Base-by-base conservation (phyloP, 1,140 invertebrate species). In the Saxidomus purpurata region DNA sequence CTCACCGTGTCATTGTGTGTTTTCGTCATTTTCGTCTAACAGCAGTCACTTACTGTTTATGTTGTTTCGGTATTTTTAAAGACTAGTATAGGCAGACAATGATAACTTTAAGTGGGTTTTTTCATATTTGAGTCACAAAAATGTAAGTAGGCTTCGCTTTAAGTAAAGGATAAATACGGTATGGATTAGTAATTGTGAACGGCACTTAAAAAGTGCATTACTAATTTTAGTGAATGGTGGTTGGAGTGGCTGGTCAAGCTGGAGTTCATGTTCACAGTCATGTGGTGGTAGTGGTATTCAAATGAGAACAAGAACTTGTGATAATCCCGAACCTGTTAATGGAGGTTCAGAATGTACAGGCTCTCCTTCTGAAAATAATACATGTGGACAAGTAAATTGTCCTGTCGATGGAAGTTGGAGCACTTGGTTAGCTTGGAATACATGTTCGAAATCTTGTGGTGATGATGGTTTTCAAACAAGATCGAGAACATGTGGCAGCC, bases 391-490 rank as follows among this genome's bases (percentile, higher is more conserved):
- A 4, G 6, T 13, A 6, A 31, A 67, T 3, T 94, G 95, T 86
- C 93, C 93, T 52, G 96, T 96, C 96, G 52, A 94, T 87, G 94
- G 94, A 0, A 55, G 59, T 3, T 95, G 94, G 94, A 91, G 91
- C 3, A 2, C 59, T 4, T 95, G 94, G 94, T 71, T 34, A 19
- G 17, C 4, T 71, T 71, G 67, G 67, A 34, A 15, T 71, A n/a
- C 67, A 22, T 71, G 67, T 38, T 71, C 67, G 17, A 71, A 38
- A 38, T 71, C 67, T 40, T 71, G 67, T 38, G 67, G 67, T 36
- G 67, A 22, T 28, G 55, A 34, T 19, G 63, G 63, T 67, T 9
- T 31, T 34, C 11, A n/a, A 67, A 34, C 8, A 13, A 67, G 63
- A 34, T 8, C 28, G 6, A 67, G 63, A 34, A 31, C 31, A 31